Percentiles rank a stretch among this genome's conserved stretches.
These are phyloP conservation scores for Mormyrus iriodes DNA, from an alignment of 2,113 vertebrate species.

Conservation along the genomic window DNA sequence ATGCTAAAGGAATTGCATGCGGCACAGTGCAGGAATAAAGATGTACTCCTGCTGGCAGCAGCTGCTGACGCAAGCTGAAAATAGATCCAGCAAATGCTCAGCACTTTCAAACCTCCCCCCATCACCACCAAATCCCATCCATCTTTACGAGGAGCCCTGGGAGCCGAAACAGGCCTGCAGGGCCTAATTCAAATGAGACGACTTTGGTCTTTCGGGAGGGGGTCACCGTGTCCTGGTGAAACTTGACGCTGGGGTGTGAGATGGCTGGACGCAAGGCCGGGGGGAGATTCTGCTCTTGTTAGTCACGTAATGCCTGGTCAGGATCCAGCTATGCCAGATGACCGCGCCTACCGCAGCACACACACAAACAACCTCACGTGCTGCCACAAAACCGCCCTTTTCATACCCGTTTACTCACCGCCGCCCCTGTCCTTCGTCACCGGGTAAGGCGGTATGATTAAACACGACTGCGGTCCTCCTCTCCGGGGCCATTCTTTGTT, in stretches of 20 bases:
- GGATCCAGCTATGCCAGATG: neutral
- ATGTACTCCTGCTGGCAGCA: conserved; percentile 74
- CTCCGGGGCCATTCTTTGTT: neutral
- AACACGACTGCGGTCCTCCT: neutral
- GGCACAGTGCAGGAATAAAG: conserved; percentile 69
- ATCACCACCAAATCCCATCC: conserved; percentile 29
- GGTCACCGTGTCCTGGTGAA: neutral
- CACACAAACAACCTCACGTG: neutral
- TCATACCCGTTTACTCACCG: neutral
- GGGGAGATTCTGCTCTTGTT: neutral
- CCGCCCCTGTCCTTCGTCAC: neutral
- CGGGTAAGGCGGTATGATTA: neutral
- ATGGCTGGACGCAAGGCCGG: neutral
- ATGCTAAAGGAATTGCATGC: conserved; percentile 74
- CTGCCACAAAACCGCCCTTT: neutral
- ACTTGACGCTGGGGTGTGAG: neutral
- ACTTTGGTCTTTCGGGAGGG: conserved; percentile 65
- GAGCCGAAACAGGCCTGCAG: conserved; percentile 53
- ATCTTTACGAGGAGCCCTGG: conserved; percentile 30
- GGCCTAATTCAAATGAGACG: conserved; percentile 44
- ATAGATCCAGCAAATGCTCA: conserved; percentile 77
- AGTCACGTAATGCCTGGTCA: neutral
- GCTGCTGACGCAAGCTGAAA: conserved; percentile 89
- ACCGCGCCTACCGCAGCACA: neutral
- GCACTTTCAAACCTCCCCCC: conserved; percentile 68